Evolutionary conservation across 1,140 invertebrate species (phyloP).

Genomic region (Bombyx mandarina): DNA sequence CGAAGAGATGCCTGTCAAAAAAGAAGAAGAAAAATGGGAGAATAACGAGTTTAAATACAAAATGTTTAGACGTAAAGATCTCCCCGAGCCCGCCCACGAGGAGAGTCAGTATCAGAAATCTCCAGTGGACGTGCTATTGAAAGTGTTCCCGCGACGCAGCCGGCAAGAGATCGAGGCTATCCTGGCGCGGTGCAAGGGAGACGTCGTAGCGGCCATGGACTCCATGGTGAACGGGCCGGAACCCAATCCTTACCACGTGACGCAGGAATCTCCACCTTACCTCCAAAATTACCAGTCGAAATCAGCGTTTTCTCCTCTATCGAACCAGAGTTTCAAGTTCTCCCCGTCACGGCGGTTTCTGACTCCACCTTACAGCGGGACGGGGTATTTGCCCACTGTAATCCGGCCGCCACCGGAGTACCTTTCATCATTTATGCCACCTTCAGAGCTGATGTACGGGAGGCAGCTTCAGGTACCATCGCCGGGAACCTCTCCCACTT

Average conservation of each 20-base stretch:
- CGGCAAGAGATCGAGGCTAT: constrained; percentile 87
- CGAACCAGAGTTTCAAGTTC: constrained; percentile 71
- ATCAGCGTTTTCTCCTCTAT: constrained; percentile 83
- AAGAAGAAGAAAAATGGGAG: constrained; percentile 64
- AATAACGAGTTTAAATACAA: constrained; percentile 47
- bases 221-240: constrained; percentile 80
- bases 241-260: constrained; percentile 41
- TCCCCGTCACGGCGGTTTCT: constrained; percentile 78
- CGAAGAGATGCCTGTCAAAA: constrained; percentile 44
- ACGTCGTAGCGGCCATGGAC: constrained; percentile 92
- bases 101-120: constrained; percentile 51
- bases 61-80: constrained; percentile 41
- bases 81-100: constrained; percentile 24
- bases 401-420: constrained; percentile 76
- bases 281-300: constrained; percentile 59
- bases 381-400: constrained; percentile 84
- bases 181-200: constrained; percentile 83
- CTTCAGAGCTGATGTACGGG: constrained; percentile 60
- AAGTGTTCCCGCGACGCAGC: constrained; percentile 88
- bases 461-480: constrained; percentile 57
- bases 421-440: constrained; percentile 57
- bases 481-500: constrained; percentile 63
- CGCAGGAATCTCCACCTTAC: constrained; percentile 55
- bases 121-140: constrained; percentile 63
- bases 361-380: constrained; percentile 83